phyloP scores from a whole-genome alignment of 1,140 invertebrate genomes.

The Drosophila quadrilineata region DNA sequence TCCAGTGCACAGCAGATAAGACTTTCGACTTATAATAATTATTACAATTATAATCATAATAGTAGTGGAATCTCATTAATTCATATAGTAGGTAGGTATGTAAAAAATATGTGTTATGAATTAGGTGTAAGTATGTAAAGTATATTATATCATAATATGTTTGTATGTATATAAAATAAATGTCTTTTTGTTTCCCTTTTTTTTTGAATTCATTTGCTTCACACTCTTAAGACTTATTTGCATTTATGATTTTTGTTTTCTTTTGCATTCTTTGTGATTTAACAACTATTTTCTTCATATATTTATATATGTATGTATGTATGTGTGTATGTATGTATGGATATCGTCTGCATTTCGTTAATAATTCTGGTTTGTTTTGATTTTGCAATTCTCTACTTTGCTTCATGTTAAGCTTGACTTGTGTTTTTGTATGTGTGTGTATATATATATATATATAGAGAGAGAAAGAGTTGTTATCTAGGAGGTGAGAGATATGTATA shows the following conservation, averaged over 20 bases:
- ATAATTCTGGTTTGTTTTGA: neutral
- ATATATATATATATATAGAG: neutral
- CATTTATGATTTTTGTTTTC: neutral
- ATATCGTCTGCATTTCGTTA: neutral
- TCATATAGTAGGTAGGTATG: conserved; percentile 10
- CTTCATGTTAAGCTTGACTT: neutral
- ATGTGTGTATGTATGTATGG: neutral
- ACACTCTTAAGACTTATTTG: neutral
- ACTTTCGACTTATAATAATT: no score
- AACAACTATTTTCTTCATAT: no score
- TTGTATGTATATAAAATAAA: conserved; percentile 64
- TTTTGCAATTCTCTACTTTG: neutral
- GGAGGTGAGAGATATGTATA: neutral
- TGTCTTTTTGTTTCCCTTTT: conserved; percentile 60
- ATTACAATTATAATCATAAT: no score
- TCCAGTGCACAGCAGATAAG: no score
- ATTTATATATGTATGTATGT: conserved; percentile 18
- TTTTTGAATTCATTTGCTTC: no score
- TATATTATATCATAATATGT: conserved; percentile 45
- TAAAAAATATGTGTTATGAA: conserved; percentile 16
- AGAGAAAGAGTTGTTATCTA: neutral
- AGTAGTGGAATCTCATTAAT: conserved; percentile 63
- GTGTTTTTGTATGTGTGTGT: conserved; percentile 1
- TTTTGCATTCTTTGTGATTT: no score
- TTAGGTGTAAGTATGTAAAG: conserved; percentile 11